phyloP scores from a whole-genome alignment of 2,113 vertebrate genomes.

The Odobenus rosmarus region DNA sequence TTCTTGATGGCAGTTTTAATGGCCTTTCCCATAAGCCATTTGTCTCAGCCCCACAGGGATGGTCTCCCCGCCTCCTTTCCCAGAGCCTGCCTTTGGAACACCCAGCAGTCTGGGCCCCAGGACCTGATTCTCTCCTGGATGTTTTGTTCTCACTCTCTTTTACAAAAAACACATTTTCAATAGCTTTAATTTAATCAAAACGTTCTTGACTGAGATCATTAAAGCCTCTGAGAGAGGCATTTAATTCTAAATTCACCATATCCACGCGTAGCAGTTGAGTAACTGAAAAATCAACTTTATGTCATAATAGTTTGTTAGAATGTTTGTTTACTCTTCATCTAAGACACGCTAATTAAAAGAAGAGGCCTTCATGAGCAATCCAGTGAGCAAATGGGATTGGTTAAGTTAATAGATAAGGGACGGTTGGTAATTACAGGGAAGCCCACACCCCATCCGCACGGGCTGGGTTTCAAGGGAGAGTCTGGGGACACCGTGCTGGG shows the following conservation, averaged over 20 bases:
- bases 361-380: constrained; percentile 86
- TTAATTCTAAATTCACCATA: constrained; percentile 86
- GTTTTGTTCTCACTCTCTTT: constrained; percentile 76
- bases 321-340: constrained; percentile 87
- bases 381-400: constrained; percentile 83
- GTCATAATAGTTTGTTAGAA: constrained; percentile 85
- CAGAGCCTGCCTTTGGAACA: neutral
- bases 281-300: constrained; percentile 87
- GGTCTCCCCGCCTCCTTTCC: neutral
- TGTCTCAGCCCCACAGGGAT: neutral
- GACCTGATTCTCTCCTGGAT: constrained; percentile 59
- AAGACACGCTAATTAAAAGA: constrained; percentile 86
- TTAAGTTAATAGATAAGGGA: constrained; percentile 85
- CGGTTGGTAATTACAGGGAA: constrained; percentile 77
- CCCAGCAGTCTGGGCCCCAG: neutral
- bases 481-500: neutral
- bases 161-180: constrained; percentile 79
- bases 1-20: accelerated
- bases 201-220: constrained; percentile 84
- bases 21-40: neutral
- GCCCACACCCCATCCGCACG: constrained; percentile 54
- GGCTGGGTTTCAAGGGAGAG: neutral
- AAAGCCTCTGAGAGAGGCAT: constrained; percentile 82
- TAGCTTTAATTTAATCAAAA: constrained; percentile 85
- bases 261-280: constrained; percentile 82